phyloP scores from a whole-genome alignment of 2,888 invertebrate species.

The Idaea straminata region DNA sequence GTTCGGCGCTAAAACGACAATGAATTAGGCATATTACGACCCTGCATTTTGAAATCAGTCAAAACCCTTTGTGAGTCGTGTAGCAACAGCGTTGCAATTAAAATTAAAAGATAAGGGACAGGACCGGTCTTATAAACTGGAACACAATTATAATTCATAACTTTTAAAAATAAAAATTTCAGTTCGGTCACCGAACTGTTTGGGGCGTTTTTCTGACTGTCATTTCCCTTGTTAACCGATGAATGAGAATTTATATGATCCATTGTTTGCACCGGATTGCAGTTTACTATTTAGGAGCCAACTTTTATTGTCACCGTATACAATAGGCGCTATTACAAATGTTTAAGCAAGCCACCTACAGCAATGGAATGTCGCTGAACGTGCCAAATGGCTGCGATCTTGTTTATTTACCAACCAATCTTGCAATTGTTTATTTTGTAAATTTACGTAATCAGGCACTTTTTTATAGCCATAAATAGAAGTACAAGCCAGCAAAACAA shows the following conservation, averaged over 20 bases:
- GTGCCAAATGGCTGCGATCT: not conserved
- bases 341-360: conserved; percentile 11
- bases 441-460: not conserved
- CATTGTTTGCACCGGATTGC: conserved; percentile 18
- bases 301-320: conserved; percentile 29
- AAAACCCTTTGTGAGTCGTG: conserved; percentile 7
- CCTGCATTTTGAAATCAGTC: conserved; percentile 8
- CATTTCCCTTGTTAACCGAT: conserved; percentile 11
- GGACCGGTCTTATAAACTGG: conserved; percentile 32
- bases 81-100: conserved; percentile 10
- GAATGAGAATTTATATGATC: conserved; percentile 21
- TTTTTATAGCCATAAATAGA: not conserved
- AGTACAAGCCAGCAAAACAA: no score
- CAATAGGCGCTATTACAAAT: conserved; percentile 17
- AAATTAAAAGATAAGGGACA: conserved; percentile 27
- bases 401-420: not conserved
- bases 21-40: conserved; percentile 15
- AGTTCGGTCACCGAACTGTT: conserved; percentile 31
- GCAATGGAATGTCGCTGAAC: conserved; percentile 1
- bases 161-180: not conserved
- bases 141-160: conserved; percentile 9
- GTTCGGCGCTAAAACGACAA: conserved; percentile 35
- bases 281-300: conserved; percentile 31
- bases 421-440: not conserved
- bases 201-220: conserved; percentile 19